Evolutionary conservation across 2,113 vertebrate genomes (phyloP).

Genomic region (Natator depressus): DNA sequence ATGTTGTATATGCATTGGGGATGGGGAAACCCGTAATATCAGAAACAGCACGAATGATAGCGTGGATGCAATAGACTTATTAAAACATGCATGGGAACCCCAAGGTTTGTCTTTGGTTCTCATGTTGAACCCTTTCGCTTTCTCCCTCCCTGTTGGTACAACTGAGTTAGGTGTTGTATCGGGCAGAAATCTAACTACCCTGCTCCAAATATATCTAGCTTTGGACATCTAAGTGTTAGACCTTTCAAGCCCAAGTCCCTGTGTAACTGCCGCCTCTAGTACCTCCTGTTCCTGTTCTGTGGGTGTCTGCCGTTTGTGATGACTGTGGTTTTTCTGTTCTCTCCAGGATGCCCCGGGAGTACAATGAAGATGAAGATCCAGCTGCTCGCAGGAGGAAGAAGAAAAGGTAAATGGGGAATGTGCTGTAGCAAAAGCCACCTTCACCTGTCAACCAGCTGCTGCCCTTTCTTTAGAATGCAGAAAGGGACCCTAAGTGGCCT

Average conservation of each 20-base stretch:
- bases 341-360: slow-evolving; percentile 96
- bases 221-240: rapidly evolving
- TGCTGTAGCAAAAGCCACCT: rapidly evolving
- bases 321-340: not conserved
- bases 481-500: not conserved
- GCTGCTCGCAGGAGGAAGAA: slow-evolving; percentile 97
- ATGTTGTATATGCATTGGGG: rapidly evolving
- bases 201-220: not conserved
- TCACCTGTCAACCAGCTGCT: rapidly evolving
- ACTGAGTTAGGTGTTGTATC: not conserved
- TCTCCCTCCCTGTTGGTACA: rapidly evolving
- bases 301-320: not conserved
- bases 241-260: not conserved
- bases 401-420: slow-evolving; percentile 85
- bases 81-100: not conserved
- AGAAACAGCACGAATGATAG: not conserved
- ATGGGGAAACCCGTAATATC: not conserved
- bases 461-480: not conserved
- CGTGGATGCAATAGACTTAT: rapidly evolving
- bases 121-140: not conserved
- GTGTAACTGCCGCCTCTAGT: rapidly evolving
- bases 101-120: not conserved
- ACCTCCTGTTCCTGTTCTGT: not conserved
- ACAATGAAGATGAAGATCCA: slow-evolving; percentile 98
- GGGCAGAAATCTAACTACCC: not conserved